These are phyloP conservation scores for Leptopilina boulardi DNA, from an alignment of 1,140 invertebrate genomes.

Conservation along the genomic window DNA sequence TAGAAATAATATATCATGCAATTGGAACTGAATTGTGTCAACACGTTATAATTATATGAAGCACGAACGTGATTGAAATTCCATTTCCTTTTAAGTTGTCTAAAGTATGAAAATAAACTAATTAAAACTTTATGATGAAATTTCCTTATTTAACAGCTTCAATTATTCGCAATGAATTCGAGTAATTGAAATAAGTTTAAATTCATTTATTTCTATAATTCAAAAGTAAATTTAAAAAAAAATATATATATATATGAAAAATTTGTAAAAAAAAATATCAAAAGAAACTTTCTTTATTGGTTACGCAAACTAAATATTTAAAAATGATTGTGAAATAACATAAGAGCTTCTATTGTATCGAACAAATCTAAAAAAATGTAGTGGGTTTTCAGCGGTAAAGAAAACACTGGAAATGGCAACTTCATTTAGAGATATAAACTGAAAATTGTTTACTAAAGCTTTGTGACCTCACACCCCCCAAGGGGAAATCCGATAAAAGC, in stretches of 20 bases:
- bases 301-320: too few relatives aligned
- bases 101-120: neutral
- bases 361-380: neutral
- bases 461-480: neutral
- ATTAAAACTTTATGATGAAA: conserved; percentile 1
- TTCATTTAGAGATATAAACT: neutral
- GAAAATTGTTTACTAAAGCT: neutral
- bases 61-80: neutral
- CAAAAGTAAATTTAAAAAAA: too few relatives aligned
- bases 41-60: too few relatives aligned
- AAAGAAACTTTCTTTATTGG: too few relatives aligned
- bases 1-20: too few relatives aligned
- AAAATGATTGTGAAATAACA: neutral
- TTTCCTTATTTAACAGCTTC: neutral
- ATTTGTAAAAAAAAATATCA: too few relatives aligned
- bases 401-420: conserved; percentile 1
- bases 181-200: neutral
- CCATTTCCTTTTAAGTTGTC: neutral
- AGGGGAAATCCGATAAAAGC: neutral
- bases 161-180: conserved; percentile 1
- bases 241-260: too few relatives aligned
- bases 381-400: neutral
- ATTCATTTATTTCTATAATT: too few relatives aligned
- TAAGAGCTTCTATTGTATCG: neutral
- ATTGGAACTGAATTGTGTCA: too few relatives aligned